phyloP scores from a whole-genome alignment of 1,140 invertebrate genomes.

The Pantala flavescens region DNA sequence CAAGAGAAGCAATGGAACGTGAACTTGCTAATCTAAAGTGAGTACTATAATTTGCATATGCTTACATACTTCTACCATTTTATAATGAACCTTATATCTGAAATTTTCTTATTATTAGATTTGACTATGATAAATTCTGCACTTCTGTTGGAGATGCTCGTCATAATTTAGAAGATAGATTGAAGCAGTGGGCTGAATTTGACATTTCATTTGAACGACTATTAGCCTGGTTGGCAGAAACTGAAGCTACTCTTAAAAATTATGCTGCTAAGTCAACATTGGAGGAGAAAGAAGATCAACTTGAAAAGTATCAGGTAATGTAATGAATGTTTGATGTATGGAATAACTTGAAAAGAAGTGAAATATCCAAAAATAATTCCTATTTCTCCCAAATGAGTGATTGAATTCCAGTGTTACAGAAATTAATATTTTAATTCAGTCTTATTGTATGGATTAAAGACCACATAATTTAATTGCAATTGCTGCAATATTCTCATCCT shows the following conservation, averaged over 20 bases:
- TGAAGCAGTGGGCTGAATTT: constrained; percentile 85
- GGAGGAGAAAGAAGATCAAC: constrained; percentile 83
- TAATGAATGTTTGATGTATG: constrained; percentile 25
- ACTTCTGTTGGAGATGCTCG: constrained; percentile 61
- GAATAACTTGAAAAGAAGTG: too few relatives aligned
- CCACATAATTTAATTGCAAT: too few relatives aligned
- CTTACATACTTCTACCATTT: too few relatives aligned
- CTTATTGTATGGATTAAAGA: too few relatives aligned
- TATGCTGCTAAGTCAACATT: constrained; percentile 72
- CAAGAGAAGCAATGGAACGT: constrained; percentile 68
- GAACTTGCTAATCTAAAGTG: constrained; percentile 63
- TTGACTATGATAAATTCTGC: constrained; percentile 74
- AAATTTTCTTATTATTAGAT: constrained; percentile 31
- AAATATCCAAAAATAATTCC: background rate
- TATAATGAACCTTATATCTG: background rate
- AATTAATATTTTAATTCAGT: background rate
- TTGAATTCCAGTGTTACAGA: background rate
- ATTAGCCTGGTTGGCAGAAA: constrained; percentile 71
- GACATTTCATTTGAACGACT: constrained; percentile 75
- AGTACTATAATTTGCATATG: constrained; percentile 17
- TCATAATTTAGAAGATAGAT: constrained; percentile 66
- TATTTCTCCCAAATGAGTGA: background rate
- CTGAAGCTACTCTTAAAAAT: constrained; percentile 77
- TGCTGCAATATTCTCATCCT: too few relatives aligned
- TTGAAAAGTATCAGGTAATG: constrained; percentile 78